Base-by-base conservation (phyloP, 2,888 invertebrate species). In the Tiliacea aurago region DNA sequence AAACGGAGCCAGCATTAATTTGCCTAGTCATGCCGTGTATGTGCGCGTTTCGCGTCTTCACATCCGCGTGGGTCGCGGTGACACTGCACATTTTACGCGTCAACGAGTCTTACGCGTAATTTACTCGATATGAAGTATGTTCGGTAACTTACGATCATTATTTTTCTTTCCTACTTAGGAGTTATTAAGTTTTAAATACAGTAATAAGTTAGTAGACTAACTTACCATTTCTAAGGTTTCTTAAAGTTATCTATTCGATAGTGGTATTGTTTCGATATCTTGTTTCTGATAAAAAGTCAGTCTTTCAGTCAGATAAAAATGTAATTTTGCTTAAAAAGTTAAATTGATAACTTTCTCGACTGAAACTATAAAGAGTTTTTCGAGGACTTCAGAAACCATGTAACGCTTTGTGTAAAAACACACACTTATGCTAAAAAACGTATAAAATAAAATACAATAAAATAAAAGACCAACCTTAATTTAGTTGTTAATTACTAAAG, bases 51-150 rank as follows among this genome's bases (percentile, higher is more conserved):
- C 62, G 64, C 62, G 33, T 69, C 56, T 66, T 18, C 58, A 13
- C 59, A 51, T 59, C 43, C 82, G 73, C 49, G 37, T 0, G 56
- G 55, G 58, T 53, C 55, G 45, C 63, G 71, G 74, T 84, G 86
- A 86, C 63, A n/a, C 33, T 56, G 74, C 81, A 73, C 70, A 73
- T 85, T 80, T 80, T 51, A 69, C 84, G 65, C 68, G 41, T 47
- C 80, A 68, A 15, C 37, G 33, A 68, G 5, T n/a, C 15, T 65
- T 43, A 64, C 69, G 65, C 56, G 62, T 67, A 73, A 83, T 81
- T 73, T 67, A 81, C 68, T 73, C 41, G 20, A 11, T 64, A 59
- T 63, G 59, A 56, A 84, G 73, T 77, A 28, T 41, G 49, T 10
- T 18, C 37, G 33, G 11, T 70, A 37, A 56, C 51, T 10, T 70